A percentile compares a stretch with the other conserved stretches of the same genome.
These are phyloP conservation scores for Agelaius phoeniceus DNA, from an alignment of 2,113 vertebrate species.

Conservation along the genomic window DNA sequence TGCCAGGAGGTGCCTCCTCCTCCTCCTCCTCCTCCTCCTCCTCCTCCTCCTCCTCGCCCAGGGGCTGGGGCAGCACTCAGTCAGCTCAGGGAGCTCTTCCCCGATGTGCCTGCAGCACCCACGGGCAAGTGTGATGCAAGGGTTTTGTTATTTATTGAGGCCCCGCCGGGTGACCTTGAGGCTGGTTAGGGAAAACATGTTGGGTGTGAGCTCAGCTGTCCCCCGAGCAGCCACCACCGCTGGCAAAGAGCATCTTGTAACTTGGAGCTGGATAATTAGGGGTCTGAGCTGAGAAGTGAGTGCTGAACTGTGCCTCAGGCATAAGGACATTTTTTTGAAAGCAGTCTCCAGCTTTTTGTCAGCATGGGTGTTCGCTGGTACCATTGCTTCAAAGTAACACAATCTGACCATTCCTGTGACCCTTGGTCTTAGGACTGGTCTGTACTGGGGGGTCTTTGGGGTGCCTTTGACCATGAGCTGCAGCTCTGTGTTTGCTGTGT, in stretches of 20 bases:
- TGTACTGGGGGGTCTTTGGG: neutral
- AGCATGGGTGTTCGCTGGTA: neutral
- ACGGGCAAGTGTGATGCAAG: neutral
- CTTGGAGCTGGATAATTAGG: neutral
- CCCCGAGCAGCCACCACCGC: neutral
- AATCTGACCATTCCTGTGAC: neutral
- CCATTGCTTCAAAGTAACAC: neutral
- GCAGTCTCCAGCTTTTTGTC: neutral
- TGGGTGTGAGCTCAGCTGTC: neutral
- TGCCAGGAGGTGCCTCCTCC: neutral
- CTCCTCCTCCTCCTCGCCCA: neutral
- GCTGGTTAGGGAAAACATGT: neutral
- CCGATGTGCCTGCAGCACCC: neutral
- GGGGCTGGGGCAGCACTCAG: accelerated
- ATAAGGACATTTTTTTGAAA: neutral
- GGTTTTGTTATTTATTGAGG: neutral
- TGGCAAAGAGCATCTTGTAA: neutral
- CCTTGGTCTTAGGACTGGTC: neutral
- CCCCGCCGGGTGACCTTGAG: neutral
- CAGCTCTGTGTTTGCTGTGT: neutral
- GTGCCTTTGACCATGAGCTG: neutral
- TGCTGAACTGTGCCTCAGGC: neutral
- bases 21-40: neutral
- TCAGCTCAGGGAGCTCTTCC: neutral
- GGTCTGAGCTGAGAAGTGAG: neutral